These are phyloP conservation scores for Popillia japonica DNA, from an alignment of 1,140 invertebrate genomes.

Conservation along the genomic window DNA sequence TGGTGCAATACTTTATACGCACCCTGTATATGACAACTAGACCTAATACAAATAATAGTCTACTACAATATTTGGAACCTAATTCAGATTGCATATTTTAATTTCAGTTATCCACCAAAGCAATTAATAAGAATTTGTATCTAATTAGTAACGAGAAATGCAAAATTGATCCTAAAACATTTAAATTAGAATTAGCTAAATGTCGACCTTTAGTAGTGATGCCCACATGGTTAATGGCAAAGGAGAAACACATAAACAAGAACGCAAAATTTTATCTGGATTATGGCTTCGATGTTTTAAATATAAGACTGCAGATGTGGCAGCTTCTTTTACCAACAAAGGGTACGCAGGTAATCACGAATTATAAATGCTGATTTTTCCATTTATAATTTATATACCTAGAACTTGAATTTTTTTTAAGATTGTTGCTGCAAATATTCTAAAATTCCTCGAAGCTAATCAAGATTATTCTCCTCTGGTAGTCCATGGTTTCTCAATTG, in stretches of 20 bases:
- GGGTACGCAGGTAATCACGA: slow-evolving; percentile 72
- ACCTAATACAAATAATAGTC: no score
- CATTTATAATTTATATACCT: no score
- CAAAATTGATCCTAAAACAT: slow-evolving; percentile 48
- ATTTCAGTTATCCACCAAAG: slow-evolving; percentile 45
- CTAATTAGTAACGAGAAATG: slow-evolving; percentile 53
- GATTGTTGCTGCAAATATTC: slow-evolving; percentile 75
- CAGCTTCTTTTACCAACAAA: slow-evolving; percentile 83
- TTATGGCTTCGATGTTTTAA: no score
- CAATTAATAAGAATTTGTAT: slow-evolving; percentile 57
- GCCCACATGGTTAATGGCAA: slow-evolving; percentile 84
- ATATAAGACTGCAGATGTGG: slow-evolving; percentile 75
- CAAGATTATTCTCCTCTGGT: slow-evolving; percentile 70
- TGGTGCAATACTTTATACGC: no score
- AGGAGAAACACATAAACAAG: slow-evolving; percentile 83
- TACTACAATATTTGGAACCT: no score
- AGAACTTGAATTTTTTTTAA: no score
- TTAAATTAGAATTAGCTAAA: slow-evolving; percentile 59
- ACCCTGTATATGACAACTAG: no score
- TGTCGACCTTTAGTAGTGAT: slow-evolving; percentile 74
- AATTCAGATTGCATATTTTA: not conserved
- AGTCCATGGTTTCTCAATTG: slow-evolving; percentile 91
- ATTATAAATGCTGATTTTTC: not conserved
- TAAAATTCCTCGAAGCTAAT: slow-evolving; percentile 77
- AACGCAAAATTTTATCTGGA: slow-evolving; percentile 70